Percentiles rank a stretch among this genome's conserved stretches.
These are phyloP conservation scores for Carapus acus DNA, from an alignment of 2,797 vertebrate species.

Conservation along the genomic window DNA sequence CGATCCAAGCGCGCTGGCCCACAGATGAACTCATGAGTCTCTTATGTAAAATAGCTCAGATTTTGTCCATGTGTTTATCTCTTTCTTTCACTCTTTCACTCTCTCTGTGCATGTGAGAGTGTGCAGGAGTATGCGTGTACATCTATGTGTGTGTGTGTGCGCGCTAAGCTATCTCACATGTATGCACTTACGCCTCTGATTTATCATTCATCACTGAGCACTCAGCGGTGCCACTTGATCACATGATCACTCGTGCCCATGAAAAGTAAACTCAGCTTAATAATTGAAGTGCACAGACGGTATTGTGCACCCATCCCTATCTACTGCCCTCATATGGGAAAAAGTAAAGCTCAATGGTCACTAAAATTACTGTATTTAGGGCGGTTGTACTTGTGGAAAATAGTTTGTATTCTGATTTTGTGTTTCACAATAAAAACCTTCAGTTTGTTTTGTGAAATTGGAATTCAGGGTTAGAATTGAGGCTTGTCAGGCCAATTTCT, in stretches of 20 bases:
- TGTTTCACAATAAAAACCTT: too few species aligned
- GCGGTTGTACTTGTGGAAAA: background rate
- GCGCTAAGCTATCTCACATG: constrained; percentile 36
- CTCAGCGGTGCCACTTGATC: constrained; percentile 30
- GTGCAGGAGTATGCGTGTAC: constrained; percentile 1
- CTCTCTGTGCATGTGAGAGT: too few species aligned
- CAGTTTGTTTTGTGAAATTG: background rate
- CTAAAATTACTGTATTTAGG: background rate
- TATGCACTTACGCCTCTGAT: constrained; percentile 31
- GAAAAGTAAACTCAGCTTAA: constrained; percentile 35
- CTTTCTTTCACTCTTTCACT: too few species aligned
- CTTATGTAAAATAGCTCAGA: constrained; percentile 15
- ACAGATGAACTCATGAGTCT: constrained; percentile 21
- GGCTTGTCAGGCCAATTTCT: background rate
- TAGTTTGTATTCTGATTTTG: constrained; percentile 1
- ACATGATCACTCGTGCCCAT: constrained; percentile 29
- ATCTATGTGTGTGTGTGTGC: constrained; percentile 18
- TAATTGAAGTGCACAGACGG: constrained; percentile 23
- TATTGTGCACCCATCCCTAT: background rate
- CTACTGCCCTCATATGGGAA: background rate
- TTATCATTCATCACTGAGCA: constrained; percentile 37
- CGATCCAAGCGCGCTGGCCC: too few species aligned
- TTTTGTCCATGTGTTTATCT: background rate
- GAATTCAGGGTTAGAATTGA: background rate
- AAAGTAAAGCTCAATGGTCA: background rate